Percentiles rank a stretch among this genome's conserved stretches.
These are phyloP conservation scores for Apaloderma vittatum DNA, from an alignment of 2,113 vertebrate species.

Conservation along the genomic window DNA sequence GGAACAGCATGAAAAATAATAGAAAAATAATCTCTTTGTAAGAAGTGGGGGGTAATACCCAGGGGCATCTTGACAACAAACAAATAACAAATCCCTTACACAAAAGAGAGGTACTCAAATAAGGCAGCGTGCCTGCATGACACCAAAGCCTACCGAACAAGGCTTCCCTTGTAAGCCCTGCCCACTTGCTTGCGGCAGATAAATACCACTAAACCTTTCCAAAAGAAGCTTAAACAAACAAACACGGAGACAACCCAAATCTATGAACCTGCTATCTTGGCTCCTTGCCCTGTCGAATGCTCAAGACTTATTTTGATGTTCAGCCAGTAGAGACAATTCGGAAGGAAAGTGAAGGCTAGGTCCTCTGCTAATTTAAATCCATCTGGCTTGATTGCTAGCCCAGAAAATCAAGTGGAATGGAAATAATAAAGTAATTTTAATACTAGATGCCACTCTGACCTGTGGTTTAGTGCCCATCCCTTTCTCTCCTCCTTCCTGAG, in stretches of 20 bases:
- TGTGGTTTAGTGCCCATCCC: not conserved
- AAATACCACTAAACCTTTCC: constrained; percentile 46
- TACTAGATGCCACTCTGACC: not conserved
- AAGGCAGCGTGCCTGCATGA: not conserved
- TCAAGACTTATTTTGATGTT: not conserved
- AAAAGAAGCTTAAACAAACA: constrained; percentile 25
- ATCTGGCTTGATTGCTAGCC: not conserved
- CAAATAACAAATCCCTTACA: constrained; percentile 49
- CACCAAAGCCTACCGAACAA: constrained; percentile 36
- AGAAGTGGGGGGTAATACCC: constrained; percentile 24
- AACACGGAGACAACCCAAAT: not conserved
- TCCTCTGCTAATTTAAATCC: not conserved
- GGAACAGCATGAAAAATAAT: constrained; percentile 10
- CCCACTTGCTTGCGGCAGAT: constrained; percentile 47
- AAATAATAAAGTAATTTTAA: constrained; percentile 7
- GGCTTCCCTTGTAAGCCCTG: constrained; percentile 36
- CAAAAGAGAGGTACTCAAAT: constrained; percentile 47
- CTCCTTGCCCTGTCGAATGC: not conserved
- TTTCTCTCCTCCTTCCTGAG: not conserved
- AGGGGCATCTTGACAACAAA: constrained; percentile 42
- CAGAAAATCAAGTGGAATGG: not conserved
- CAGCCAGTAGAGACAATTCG: not conserved
- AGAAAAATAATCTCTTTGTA: constrained; percentile 58
- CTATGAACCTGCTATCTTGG: not conserved
- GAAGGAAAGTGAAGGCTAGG: not conserved